Evolutionary conservation across 2,113 vertebrate genomes (phyloP).

Genomic region (Burhinus oedicnemus): DNA sequence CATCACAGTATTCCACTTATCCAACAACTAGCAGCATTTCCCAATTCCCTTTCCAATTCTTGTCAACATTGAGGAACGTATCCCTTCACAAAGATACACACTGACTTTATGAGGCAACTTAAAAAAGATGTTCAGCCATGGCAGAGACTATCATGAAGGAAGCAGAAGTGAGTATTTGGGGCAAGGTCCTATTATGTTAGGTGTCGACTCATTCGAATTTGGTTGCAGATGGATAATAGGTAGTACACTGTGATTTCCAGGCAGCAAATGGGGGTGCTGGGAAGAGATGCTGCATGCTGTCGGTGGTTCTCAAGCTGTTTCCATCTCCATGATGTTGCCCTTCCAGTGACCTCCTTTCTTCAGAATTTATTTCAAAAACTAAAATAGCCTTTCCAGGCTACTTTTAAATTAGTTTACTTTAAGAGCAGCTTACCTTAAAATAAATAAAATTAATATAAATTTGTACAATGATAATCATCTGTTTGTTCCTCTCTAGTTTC

Average conservation of each 20-base stretch:
- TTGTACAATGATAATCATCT: background rate
- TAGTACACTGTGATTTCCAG: constrained; percentile 7
- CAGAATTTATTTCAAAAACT: background rate
- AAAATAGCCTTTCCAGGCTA: background rate
- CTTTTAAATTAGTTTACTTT: background rate
- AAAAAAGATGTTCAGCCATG: background rate
- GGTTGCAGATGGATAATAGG: constrained; percentile 52
- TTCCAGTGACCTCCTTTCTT: constrained; percentile 21
- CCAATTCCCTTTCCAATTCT: background rate
- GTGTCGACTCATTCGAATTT: background rate
- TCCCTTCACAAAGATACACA: background rate
- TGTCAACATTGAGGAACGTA: background rate
- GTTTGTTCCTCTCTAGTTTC: background rate
- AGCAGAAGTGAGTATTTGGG: background rate
- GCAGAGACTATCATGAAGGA: background rate
- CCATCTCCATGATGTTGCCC: background rate
- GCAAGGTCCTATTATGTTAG: background rate
- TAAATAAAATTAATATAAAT: background rate
- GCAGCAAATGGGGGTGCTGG: constrained; percentile 12
- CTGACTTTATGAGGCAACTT: background rate
- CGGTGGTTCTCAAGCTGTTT: constrained; percentile 22
- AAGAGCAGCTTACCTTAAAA: background rate
- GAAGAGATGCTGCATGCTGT: background rate
- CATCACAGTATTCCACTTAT: constrained; percentile 23
- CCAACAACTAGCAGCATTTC: constrained; percentile 28